Evolutionary conservation across 2,113 vertebrate species (phyloP), one percentile per base, ranked within the genome.

Genomic region (Aptenodytes forsteri): DNA sequence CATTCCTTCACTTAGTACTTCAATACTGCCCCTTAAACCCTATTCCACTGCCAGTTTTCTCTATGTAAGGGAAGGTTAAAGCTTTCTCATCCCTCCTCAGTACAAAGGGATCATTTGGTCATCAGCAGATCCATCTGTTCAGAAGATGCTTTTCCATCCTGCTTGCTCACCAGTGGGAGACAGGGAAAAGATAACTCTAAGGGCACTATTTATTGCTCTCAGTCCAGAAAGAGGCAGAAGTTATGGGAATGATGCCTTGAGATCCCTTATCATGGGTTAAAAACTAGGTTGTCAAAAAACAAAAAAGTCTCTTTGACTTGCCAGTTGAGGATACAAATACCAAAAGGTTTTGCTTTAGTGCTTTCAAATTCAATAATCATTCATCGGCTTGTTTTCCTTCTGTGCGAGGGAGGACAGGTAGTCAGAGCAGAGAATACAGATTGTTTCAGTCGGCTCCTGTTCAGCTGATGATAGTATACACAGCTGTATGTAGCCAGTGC

Each of bases 401-500:
- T 90, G 47, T 61, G 25, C 64, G 72, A 54, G 82, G 83, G 77
- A 97, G 90, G 86, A 89, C 94, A 96, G 93, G 95, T 96, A 94
- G 94, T 89, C 72, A 97, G 90, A 79, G 59, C 13, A 66, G 52
- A 81, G 83, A 96, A 85, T 90, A 95, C 44, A 91, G 93, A 97
- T 96, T 84, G 81, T 95, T 95, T 91, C 87, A 77, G 88, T 44
- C 23, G 3, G 92, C 95, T 97, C 65, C 96, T 90, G 91, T 94
- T 97, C 87, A 93, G 86, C 58, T 93, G 82, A 84, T 91, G 93
- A 90, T 96, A 36, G 14, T 89, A 95, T 65, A 95, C 91, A 90
- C 96, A 97, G 95, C 93, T 97, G 92, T 89, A 97, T 7, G 14
- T 83, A 96, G 78, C 93, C 95, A 97, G 62, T 36, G 87, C 88